phyloP scores from a whole-genome alignment of 1,140 invertebrate species.

The Penaeus indicus region DNA sequence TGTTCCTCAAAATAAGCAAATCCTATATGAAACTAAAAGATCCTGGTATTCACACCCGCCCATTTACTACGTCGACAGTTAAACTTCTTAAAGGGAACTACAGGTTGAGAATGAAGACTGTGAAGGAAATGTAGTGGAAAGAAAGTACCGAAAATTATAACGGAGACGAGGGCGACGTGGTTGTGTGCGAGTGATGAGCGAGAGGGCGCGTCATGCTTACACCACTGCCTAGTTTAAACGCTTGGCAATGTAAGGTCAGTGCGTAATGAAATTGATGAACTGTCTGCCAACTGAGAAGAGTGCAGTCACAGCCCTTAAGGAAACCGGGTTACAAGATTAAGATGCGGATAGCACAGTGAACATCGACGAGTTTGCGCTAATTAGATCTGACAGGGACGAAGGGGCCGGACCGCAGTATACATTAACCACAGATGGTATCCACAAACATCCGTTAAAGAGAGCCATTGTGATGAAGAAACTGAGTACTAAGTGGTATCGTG shows the following conservation, averaged over 20 bases:
- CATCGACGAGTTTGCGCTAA: too few relatives aligned
- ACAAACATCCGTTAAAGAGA: not conserved
- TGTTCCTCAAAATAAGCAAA: too few relatives aligned
- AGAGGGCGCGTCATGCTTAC: too few relatives aligned
- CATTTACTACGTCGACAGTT: too few relatives aligned
- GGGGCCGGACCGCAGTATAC: not conserved
- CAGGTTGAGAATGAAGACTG: too few relatives aligned
- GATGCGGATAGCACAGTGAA: not conserved
- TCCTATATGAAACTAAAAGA: too few relatives aligned
- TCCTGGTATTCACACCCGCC: too few relatives aligned
- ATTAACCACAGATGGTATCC: not conserved
- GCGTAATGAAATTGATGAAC: not conserved
- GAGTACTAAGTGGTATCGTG: not conserved
- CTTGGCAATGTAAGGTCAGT: constrained; percentile 8
- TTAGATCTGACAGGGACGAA: too few relatives aligned
- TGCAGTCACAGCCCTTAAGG: not conserved
- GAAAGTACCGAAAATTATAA: too few relatives aligned
- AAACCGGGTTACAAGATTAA: constrained; percentile 1
- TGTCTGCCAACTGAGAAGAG: not conserved
- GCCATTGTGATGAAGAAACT: not conserved
- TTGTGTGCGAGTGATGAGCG: too few relatives aligned
- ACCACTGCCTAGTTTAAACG: not conserved
- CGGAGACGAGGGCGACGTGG: too few relatives aligned
- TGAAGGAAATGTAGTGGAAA: not conserved
- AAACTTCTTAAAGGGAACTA: too few relatives aligned